phyloP scores from a whole-genome alignment of 1,140 invertebrate genomes.

The Drosophila quadrilineata region DNA sequence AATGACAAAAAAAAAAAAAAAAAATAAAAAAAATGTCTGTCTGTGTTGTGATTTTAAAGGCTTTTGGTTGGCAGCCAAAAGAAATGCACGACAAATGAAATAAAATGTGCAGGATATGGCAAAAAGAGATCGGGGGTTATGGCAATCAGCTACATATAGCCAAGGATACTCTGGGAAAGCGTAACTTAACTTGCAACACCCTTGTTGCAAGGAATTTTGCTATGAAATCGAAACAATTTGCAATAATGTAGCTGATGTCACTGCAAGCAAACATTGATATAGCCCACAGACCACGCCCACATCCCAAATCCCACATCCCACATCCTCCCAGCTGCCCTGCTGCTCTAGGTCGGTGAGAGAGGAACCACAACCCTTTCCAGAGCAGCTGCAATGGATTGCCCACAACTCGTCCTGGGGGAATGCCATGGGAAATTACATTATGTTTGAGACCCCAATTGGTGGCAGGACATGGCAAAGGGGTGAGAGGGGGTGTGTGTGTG shows the following conservation, averaged over 20 bases:
- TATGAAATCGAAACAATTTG: slow-evolving; percentile 78
- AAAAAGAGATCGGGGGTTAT: slow-evolving; percentile 21
- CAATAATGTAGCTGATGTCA: slow-evolving; percentile 79
- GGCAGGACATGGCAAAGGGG: not conserved
- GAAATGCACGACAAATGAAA: slow-evolving; percentile 66
- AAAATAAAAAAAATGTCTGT: slow-evolving; percentile 23
- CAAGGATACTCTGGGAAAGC: slow-evolving; percentile 50
- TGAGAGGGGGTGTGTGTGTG: not conserved
- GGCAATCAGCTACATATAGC: slow-evolving; percentile 41
- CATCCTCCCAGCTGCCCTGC: not conserved
- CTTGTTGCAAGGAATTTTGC: slow-evolving; percentile 56
- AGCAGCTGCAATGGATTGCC: slow-evolving; percentile 1
- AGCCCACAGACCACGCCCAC: slow-evolving; percentile 13
- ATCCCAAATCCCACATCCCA: not conserved
- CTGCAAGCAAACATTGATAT: slow-evolving; percentile 66
- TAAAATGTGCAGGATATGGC: slow-evolving; percentile 43
- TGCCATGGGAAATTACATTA: slow-evolving; percentile 61
- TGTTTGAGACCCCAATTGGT: slow-evolving; percentile 21
- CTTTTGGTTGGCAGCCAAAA: slow-evolving; percentile 59
- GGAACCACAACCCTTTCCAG: slow-evolving; percentile 34
- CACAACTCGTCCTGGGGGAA: slow-evolving; percentile 37
- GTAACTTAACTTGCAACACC: slow-evolving; percentile 24
- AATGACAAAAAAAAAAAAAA: slow-evolving; percentile 64
- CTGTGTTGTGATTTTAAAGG: slow-evolving; percentile 15
- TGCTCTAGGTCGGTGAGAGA: not conserved